These are phyloP conservation scores for Drosophila sp. DNA, from an alignment of 1,140 invertebrate genomes.

Conservation along the genomic window DNA sequence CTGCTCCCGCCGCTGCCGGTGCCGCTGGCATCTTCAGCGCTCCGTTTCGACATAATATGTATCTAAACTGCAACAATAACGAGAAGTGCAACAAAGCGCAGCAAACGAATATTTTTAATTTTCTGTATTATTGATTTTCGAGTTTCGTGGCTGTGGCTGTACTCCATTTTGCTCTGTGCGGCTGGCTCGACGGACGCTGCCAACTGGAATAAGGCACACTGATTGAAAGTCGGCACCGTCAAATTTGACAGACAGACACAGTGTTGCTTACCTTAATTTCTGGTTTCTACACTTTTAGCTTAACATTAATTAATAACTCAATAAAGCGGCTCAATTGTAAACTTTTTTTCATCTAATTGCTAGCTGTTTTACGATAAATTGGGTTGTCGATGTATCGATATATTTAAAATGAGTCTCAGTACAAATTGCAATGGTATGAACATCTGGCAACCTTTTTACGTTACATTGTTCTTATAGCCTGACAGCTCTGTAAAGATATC, in stretches of 20 bases:
- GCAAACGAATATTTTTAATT: conserved; percentile 39
- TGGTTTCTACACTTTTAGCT: conserved; percentile 71
- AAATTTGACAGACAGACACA: conserved; percentile 9
- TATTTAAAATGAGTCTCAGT: not conserved
- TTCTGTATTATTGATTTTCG: conserved; percentile 73
- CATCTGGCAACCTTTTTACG: too few relatives aligned
- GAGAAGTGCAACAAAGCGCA: conserved; percentile 2
- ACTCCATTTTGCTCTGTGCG: conserved; percentile 71
- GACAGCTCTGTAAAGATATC: too few relatives aligned
- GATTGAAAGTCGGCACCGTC: not conserved
- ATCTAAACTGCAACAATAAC: conserved; percentile 44
- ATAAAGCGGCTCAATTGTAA: conserved; percentile 43
- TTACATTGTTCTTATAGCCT: too few relatives aligned
- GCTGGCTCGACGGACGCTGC: conserved; percentile 45
- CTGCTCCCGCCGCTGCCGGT: conserved; percentile 76
- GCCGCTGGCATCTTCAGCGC: conserved; percentile 86
- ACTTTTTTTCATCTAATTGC: conserved; percentile 44
- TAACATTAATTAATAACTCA: conserved; percentile 73
- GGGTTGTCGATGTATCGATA: conserved; percentile 15
- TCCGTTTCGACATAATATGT: conserved; percentile 89
- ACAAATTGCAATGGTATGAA: too few relatives aligned
- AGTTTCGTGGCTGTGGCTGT: conserved; percentile 71
- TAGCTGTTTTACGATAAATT: conserved; percentile 37
- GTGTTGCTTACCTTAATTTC: conserved; percentile 64
- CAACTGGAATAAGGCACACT: conserved; percentile 16